phyloP scores from a whole-genome alignment of 2,888 invertebrate genomes.

The Tuta absoluta region DNA sequence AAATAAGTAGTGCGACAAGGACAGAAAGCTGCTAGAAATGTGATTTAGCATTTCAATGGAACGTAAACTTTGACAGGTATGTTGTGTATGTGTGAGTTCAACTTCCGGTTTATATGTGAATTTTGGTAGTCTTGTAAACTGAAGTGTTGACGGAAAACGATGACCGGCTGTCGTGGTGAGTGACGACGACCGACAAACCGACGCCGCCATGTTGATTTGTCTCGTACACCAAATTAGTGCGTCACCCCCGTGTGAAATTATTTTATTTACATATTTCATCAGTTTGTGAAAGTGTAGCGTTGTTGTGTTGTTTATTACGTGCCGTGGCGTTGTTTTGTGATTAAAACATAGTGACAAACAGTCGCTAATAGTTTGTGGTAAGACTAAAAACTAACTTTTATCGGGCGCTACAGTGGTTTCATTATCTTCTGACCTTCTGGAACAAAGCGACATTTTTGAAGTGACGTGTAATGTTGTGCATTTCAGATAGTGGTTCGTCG shows the following conservation, averaged over 20 bases:
- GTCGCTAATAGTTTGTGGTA: conserved; percentile 67
- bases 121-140: background rate
- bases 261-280: background rate
- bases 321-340: conserved; percentile 56
- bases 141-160: conserved; percentile 3
- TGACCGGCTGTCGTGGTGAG: background rate
- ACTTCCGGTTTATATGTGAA: background rate
- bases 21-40: background rate
- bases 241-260: background rate
- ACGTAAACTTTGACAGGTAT: background rate
- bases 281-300: conserved; percentile 24
- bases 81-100: background rate
- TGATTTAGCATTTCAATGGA: background rate
- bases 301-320: conserved; percentile 39
- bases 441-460: conserved; percentile 78
- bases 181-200: background rate
- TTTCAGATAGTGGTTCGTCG: conserved; percentile 79
- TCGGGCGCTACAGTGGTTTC: conserved; percentile 58
- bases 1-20: background rate
- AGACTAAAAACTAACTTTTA: conserved; percentile 54
- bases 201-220: background rate
- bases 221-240: background rate
- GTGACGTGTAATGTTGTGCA: conserved; percentile 82
- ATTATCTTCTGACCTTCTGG: conserved; percentile 57
- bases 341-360: conserved; percentile 48